These are phyloP conservation scores for Leptodactylus fuscus DNA, from an alignment of 2,113 vertebrate species.

Conservation along the genomic window DNA sequence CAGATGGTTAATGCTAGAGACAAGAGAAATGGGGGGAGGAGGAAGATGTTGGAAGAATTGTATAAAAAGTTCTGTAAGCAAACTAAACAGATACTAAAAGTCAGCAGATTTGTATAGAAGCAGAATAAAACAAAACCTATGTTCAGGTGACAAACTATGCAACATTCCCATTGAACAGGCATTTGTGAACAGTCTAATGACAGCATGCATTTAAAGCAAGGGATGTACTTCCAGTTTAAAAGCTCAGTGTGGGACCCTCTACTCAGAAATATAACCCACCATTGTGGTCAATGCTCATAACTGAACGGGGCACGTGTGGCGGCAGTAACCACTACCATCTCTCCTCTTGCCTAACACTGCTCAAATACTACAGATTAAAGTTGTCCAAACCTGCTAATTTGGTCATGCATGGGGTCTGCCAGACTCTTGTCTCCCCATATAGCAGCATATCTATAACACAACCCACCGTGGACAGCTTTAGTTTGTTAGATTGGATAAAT, in stretches of 20 bases:
- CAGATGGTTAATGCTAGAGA: constrained; percentile 87
- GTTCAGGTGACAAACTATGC: constrained; percentile 97
- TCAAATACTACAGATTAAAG: too few relatives aligned
- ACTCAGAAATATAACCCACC: neutral
- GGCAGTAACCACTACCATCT: too few relatives aligned
- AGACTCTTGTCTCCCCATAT: too few relatives aligned
- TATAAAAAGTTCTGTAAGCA: constrained; percentile 88
- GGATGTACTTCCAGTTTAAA: constrained; percentile 86
- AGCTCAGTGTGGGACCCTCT: constrained; percentile 92
- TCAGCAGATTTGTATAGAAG: constrained; percentile 93
- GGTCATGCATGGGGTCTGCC: too few relatives aligned
- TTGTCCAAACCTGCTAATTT: too few relatives aligned
- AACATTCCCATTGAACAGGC: constrained; percentile 99
- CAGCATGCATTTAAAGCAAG: constrained; percentile 96
- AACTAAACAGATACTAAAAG: constrained; percentile 98
- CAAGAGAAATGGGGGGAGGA: constrained; percentile 75
- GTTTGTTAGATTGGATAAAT: too few relatives aligned
- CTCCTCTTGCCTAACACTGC: too few relatives aligned
- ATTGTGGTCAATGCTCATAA: neutral
- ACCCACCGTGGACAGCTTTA: too few relatives aligned
- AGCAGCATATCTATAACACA: too few relatives aligned
- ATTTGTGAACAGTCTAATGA: constrained; percentile 98
- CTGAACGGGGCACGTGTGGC: too few relatives aligned
- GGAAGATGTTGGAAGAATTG: constrained; percentile 59
- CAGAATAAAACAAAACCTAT: constrained; percentile 94